Evolutionary conservation across 35 echinoderm and acorn worm genomes (phyloP).

Genomic region (Holothuria glaberrima): DNA sequence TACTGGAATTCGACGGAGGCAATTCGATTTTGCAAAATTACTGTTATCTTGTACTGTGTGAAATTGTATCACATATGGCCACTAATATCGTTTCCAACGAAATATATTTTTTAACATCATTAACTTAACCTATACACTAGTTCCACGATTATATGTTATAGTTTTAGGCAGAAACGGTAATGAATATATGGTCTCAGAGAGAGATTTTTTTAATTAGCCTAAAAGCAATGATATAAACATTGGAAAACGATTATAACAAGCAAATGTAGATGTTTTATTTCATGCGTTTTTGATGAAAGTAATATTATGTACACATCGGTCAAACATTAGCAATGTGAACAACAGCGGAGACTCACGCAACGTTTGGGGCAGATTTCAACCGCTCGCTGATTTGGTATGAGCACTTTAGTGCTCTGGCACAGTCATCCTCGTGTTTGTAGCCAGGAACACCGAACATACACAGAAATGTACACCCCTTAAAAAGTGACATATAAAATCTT

Average conservation of each 20-base stretch:
- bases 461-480: slow-evolving; percentile 92
- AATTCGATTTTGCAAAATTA: no score
- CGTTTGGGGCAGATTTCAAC: slow-evolving; percentile 76
- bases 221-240: no score
- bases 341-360: slow-evolving; percentile 64
- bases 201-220: no score
- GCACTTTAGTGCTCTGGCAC: slow-evolving; percentile 81
- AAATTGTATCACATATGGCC: no score
- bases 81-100: no score
- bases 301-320: not conserved
- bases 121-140: no score
- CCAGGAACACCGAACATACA: slow-evolving; percentile 95
- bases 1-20: no score
- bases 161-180: no score
- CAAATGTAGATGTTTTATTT: not conserved
- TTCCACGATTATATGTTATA: no score
- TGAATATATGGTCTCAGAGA: no score
- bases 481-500: not conserved
- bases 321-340: not conserved
- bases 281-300: not conserved
- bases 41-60: no score
- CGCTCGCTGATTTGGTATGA: slow-evolving; percentile 72
- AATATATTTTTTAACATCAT: no score
- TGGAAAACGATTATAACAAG: not conserved
- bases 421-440: slow-evolving; percentile 98